Evolutionary conservation across 2,113 vertebrate species (phyloP), one percentile per base, ranked within the genome.

Genomic region (Tragelaphus buxtoni): DNA sequence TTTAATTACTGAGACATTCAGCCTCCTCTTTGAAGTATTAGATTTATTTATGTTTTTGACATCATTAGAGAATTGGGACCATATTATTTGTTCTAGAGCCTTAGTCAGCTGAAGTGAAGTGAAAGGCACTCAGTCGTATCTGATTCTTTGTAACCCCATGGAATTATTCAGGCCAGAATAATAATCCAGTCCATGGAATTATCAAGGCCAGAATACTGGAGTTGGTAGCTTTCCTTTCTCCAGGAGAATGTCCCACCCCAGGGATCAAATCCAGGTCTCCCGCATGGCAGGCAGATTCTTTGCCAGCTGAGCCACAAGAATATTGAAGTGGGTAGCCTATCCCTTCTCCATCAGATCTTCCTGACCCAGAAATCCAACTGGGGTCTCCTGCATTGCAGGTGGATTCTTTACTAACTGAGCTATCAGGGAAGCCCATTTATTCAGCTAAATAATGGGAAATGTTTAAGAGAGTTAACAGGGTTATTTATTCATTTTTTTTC

Each of bases 101-200:
- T 88, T 84, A 87, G 35, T 22, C 28, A 87, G 30, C 17, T 63
- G 32, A 58, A 51, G 18, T 22, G n/a, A 69, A 39, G 65, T 69
- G 65, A 69, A 69, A 69, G 18, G 35, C 4, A 0, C n/a, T 35
- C n/a, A 69, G n/a, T 69, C 0, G 0, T 39, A 9, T 69, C 65
- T 9, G 9, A 35, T 8, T 65, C n/a, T 69, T 69, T 39, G 10
- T 0, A 2, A 69, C 65, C 9, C 65, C 1, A 0, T 69, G n/a
- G 18, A 35, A 10, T 39, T 69, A 69, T 39, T 5, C 18, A 69
- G 18, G 65, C 9, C n/a, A 69, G n/a, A 35, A 69, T 11, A 69
- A 61, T 61, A 61, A 69, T 35, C n/a, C 65, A 35, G 18, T 69
- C 9, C 18, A 35, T 69, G n/a, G 65, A 69, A 69, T 69, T 35